phyloP scores from a whole-genome alignment of 2,797 vertebrate genomes.

The Huso huso region DNA sequence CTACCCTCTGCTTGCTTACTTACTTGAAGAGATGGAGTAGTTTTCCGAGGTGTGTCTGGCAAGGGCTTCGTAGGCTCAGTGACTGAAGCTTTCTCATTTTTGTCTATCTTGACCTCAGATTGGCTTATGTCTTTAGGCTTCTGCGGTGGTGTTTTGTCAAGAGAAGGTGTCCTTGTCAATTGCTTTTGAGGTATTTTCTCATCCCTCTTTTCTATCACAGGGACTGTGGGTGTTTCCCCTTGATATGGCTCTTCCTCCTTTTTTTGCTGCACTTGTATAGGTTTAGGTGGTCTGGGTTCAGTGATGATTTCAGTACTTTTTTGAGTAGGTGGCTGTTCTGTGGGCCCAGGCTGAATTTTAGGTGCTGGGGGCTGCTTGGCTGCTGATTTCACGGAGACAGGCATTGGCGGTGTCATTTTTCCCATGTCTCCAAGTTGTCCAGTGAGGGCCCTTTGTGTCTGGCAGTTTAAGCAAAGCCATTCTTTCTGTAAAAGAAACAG shows the following conservation, averaged over 20 bases:
- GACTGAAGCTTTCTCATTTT: conserved; percentile 22
- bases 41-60: conserved; percentile 11
- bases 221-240: conserved; percentile 15
- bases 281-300: conserved; percentile 38
- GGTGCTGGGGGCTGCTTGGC: conserved; percentile 25
- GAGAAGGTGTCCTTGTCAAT: conserved; percentile 23
- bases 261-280: conserved; percentile 34
- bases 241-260: conserved; percentile 26
- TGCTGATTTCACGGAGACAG: conserved; percentile 30
- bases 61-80: conserved; percentile 12
- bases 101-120: conserved; percentile 21
- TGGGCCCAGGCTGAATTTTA: conserved; percentile 27
- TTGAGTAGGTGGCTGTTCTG: conserved; percentile 33
- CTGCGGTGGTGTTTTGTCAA: conserved; percentile 29
- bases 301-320: conserved; percentile 28
- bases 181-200: conserved; percentile 28
- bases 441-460: conserved; percentile 83
- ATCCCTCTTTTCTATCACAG: conserved; percentile 36
- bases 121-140: conserved; percentile 28
- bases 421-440: conserved; percentile 74
- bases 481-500: conserved; percentile 68
- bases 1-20: conserved; percentile 18
- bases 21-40: neutral
- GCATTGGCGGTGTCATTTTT: conserved; percentile 49
- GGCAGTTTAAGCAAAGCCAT: conserved; percentile 96